Evolutionary conservation across 2,888 invertebrate genomes (phyloP).

Genomic region (Iselma pallidipennis): DNA sequence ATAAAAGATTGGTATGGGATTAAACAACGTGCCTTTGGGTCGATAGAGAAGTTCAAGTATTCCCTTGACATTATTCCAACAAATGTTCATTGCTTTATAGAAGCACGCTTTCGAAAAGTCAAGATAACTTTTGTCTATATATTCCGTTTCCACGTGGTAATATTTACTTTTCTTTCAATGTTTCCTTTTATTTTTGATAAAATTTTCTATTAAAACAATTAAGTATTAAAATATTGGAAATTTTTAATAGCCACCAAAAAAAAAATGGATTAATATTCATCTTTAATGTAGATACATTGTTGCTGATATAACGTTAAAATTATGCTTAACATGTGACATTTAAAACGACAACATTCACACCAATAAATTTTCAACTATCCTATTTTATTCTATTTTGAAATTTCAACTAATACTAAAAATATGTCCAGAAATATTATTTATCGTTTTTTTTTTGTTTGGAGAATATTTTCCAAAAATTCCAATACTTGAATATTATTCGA

Average conservation of each 20-base stretch:
- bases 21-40: slow-evolving; percentile 51
- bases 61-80: slow-evolving; percentile 41
- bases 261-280: too few species aligned
- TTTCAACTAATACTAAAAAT: too few species aligned
- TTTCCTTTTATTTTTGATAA: not conserved
- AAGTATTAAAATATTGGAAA: too few species aligned
- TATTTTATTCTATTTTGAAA: too few species aligned
- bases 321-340: too few species aligned
- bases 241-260: too few species aligned
- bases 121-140: not conserved
- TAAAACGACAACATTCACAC: too few species aligned
- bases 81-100: slow-evolving; percentile 41
- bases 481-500: slow-evolving; percentile 14
- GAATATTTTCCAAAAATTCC: not conserved
- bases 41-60: slow-evolving; percentile 36
- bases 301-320: too few species aligned
- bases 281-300: too few species aligned
- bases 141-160: not conserved
- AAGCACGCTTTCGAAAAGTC: slow-evolving; percentile 29
- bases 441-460: not conserved
- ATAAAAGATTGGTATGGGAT: slow-evolving; percentile 59
- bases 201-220: not conserved
- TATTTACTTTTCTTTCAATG: too few species aligned
- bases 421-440: not conserved
- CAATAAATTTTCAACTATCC: too few species aligned